Base-by-base conservation (phyloP, 2,888 invertebrate species). In the Stenoptilia bipunctidactyla region DNA sequence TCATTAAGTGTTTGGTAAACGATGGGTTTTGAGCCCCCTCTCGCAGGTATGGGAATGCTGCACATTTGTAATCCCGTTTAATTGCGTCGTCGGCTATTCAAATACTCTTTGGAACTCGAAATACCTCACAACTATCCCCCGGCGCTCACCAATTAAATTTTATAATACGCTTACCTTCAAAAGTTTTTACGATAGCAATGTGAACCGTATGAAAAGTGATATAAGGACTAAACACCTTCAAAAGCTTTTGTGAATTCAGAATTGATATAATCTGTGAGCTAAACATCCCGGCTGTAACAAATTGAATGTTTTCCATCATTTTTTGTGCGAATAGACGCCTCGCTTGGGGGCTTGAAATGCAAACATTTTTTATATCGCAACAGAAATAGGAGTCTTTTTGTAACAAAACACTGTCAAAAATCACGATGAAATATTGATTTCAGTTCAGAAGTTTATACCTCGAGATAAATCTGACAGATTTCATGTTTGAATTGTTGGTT, bases 101-200 rank as follows among this genome's bases (percentile, higher is more conserved):
- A 30, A 30, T 30, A 30, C 30, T 4, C 12, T 30, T 30, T 30
- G 10, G 30, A 30, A 30, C 30, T 30, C 10, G 30, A 10, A 30
- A 30, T 30, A 30, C 30, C 12, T 30, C 30, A 30, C 10, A 30
- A 30, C 30, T 30, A 30, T 30, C 30, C 30, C 30, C n/a, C n/a
- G 30, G 30, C 30, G 30, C 30, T 8, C 30, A 30, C 30, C 30
- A 30, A 30, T 30, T 30, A 30, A 30, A 30, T 30, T 4, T 30
- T 30, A 30, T 30, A 30, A 30, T 30, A 30, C 9, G 9, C 25
- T 25, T 30, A 30, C 30, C 3, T 12, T 30, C 30, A n/a, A 30
- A 30, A 30, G 4, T n/a, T 30, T 12, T n/a, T 30, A 2, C 4
- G 6, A 30, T 30, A 3, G 30, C n/a, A 30, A 30, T 30, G 30